phyloP scores from a whole-genome alignment of 2,113 vertebrate genomes.

The Notiomystis cincta region DNA sequence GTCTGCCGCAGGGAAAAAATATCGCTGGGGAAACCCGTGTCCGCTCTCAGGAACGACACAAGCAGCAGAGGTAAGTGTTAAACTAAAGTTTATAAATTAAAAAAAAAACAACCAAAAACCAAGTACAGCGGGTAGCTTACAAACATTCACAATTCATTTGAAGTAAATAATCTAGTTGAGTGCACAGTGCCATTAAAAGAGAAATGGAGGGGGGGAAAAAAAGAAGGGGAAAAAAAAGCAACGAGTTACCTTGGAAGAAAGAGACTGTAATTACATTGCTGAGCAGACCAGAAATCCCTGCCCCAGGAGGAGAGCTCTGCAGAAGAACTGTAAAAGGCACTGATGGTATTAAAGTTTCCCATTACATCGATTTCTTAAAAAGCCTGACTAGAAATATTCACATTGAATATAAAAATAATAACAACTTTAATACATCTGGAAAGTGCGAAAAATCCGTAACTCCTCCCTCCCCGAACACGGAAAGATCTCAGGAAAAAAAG shows the following conservation, averaged over 20 bases:
- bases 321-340: conserved; percentile 14
- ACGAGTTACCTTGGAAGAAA: not conserved
- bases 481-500: conserved; percentile 49
- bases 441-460: conserved; percentile 74
- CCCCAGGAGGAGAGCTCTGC: not conserved
- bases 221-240: not conserved
- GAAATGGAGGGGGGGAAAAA: not conserved
- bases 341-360: not conserved
- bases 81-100: conserved; percentile 82
- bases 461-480: conserved; percentile 41
- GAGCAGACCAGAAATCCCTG: not conserved
- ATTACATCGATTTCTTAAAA: conserved; percentile 15
- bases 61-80: not conserved
- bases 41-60: conserved; percentile 43
- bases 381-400: conserved; percentile 69
- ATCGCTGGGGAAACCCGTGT: not conserved
- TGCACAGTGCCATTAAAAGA: conserved; percentile 72
- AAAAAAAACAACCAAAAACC: not conserved
- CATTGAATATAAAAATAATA: conserved; percentile 78
- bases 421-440: conserved; percentile 75
- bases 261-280: conserved; percentile 15
- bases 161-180: conserved; percentile 71
- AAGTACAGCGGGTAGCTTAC: conserved; percentile 68
- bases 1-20: not conserved
- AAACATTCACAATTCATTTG: conserved; percentile 72